These are phyloP conservation scores for Sebastes oblongus DNA, from an alignment of 2,797 vertebrate genomes.

Conservation along the genomic window DNA sequence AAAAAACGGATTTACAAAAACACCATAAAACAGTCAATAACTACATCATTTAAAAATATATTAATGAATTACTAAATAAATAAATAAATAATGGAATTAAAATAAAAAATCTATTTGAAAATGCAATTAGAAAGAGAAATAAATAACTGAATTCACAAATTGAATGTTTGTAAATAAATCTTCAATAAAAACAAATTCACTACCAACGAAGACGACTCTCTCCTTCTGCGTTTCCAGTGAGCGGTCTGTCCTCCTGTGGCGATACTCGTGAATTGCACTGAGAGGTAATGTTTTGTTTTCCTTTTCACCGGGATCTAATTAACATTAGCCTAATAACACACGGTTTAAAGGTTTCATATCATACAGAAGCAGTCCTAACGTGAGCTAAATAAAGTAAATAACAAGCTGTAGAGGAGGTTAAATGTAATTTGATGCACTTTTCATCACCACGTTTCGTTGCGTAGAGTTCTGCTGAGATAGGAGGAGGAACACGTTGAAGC, in stretches of 20 bases:
- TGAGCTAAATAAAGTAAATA: background rate
- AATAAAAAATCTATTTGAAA: too few species aligned
- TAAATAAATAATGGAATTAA: too few species aligned
- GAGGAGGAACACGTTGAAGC: background rate
- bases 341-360: background rate
- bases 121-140: too few species aligned
- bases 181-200: too few species aligned
- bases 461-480: background rate
- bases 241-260: slow-evolving; percentile 25
- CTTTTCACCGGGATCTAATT: background rate
- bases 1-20: too few species aligned
- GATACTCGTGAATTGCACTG: fast-evolving
- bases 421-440: background rate
- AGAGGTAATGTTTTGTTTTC: background rate
- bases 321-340: background rate
- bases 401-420: background rate
- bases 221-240: background rate
- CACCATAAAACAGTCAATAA: too few species aligned
- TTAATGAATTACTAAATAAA: too few species aligned
- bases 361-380: fast-evolving
- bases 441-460: background rate
- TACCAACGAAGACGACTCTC: background rate
- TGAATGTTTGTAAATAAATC: too few species aligned
- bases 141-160: too few species aligned
- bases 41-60: too few species aligned